A percentile compares a stretch with the other conserved stretches of the same genome.
Conservation (phyloP, 2,113 vertebrate species). For the Paramisgurnus dabryanus region DNA sequence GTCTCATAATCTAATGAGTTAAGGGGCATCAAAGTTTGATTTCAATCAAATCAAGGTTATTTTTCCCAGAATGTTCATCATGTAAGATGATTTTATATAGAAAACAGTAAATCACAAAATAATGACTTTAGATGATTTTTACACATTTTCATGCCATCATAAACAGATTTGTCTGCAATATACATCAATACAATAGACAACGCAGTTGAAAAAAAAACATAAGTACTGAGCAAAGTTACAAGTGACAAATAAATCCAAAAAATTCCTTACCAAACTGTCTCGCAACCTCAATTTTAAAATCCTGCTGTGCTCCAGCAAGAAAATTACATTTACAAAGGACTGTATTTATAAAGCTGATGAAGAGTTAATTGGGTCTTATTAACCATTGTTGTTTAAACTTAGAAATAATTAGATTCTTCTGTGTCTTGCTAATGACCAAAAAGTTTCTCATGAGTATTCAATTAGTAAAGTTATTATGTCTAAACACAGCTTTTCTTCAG, state of each 20-base stretch:
- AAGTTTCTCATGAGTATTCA: constrained; percentile 11
- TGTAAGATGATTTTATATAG: too few relatives aligned
- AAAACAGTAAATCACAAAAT: too few relatives aligned
- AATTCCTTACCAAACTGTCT: neutral
- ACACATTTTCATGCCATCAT: neutral
- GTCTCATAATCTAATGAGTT: too few relatives aligned
- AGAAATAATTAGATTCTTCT: constrained; percentile 20
- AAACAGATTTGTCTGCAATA: neutral
- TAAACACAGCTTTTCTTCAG: constrained; percentile 17
- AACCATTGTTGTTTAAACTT: constrained; percentile 42
- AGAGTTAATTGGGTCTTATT: constrained; percentile 47
- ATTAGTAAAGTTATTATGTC: constrained; percentile 21
- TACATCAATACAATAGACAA: neutral
- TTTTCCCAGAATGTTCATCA: too few relatives aligned
- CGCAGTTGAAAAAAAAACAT: neutral
- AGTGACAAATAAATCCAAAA: neutral
- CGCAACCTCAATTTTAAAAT: neutral
- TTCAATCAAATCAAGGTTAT: too few relatives aligned
- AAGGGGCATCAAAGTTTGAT: too few relatives aligned
- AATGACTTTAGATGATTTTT: too few relatives aligned
- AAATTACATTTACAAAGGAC: constrained; percentile 6
- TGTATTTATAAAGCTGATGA: constrained; percentile 1
- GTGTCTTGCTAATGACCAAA: constrained; percentile 3
- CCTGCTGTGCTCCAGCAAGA: neutral
- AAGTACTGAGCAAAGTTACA: neutral